Percentiles rank a stretch among this genome's conserved stretches.
phyloP scores from a whole-genome alignment of 2,888 invertebrate genomes.

The Megalurothrips usitatus region DNA sequence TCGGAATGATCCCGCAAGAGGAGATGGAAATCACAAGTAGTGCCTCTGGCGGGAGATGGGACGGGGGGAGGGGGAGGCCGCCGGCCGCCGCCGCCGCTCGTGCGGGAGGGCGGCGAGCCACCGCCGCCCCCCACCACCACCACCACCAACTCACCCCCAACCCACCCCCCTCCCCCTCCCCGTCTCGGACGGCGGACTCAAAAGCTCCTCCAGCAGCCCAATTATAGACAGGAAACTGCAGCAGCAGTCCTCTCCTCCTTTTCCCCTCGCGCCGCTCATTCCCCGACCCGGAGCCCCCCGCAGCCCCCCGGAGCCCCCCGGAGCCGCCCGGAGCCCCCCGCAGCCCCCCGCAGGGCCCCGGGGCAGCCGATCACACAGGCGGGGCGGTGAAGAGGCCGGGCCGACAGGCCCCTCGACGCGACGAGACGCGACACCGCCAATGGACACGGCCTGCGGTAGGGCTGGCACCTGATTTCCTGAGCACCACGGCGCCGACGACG shows the following conservation, averaged over 20 bases:
- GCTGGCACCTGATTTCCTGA: slow-evolving; percentile 8
- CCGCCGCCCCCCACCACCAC: background rate
- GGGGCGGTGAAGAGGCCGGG: background rate
- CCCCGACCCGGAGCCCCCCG: background rate
- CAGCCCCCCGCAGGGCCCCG: background rate
- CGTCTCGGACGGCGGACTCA: slow-evolving; percentile 5
- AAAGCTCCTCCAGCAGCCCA: slow-evolving; percentile 15
- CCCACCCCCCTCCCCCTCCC: background rate
- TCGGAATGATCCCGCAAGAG: no score
- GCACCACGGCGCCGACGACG: no score
- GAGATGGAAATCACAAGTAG: no score
- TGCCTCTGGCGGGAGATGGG: background rate
- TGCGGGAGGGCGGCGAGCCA: background rate
- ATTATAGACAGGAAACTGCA: slow-evolving; percentile 23
- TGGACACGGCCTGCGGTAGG: no score
- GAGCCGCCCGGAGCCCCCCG: no score
- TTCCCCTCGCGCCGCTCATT: slow-evolving; percentile 15
- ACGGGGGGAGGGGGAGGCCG: background rate
- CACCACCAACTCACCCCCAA: background rate
- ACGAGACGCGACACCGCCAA: no score
- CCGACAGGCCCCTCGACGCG: no score
- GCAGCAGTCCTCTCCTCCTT: background rate
- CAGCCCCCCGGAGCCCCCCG: background rate
- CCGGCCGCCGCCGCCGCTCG: background rate
- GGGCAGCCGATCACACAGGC: background rate